Evolutionary conservation across 1,140 invertebrate species (phyloP).

Genomic region (Ceratosolen fusciceps): DNA sequence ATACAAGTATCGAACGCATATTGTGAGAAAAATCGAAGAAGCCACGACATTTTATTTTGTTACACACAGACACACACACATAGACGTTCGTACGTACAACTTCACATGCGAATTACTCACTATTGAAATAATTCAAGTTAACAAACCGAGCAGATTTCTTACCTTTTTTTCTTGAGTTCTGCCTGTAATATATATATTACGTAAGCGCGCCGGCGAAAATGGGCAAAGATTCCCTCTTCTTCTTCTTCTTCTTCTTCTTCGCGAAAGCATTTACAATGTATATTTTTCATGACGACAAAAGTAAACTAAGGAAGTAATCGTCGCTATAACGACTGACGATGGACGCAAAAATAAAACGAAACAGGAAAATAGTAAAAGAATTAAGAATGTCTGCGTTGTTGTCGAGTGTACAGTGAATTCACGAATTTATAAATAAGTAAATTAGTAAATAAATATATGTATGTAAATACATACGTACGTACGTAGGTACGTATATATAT

Average conservation of each 20-base stretch:
- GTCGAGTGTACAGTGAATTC: slow-evolving; percentile 20
- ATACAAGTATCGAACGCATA: background rate
- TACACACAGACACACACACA: too few relatives aligned
- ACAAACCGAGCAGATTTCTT: background rate
- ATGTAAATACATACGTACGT: background rate
- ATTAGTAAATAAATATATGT: background rate
- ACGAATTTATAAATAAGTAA: background rate
- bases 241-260: background rate
- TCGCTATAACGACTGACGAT: background rate
- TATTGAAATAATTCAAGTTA: background rate
- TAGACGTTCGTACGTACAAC: background rate
- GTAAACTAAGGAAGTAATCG: background rate
- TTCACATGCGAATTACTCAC: background rate
- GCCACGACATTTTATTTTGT: background rate
- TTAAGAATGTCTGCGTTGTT: slow-evolving; percentile 1
- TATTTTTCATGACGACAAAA: slow-evolving; percentile 26
- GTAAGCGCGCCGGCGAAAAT: background rate
- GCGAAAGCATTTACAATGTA: slow-evolving; percentile 18
- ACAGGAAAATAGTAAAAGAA: background rate
- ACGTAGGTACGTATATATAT: background rate
- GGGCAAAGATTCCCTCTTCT: background rate
- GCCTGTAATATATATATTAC: background rate
- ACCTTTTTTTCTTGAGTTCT: background rate
- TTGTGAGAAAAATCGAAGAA: background rate
- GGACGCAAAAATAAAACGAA: background rate